These are phyloP conservation scores for Micrasema longulum DNA, from an alignment of 1,140 invertebrate species.

Conservation along the genomic window DNA sequence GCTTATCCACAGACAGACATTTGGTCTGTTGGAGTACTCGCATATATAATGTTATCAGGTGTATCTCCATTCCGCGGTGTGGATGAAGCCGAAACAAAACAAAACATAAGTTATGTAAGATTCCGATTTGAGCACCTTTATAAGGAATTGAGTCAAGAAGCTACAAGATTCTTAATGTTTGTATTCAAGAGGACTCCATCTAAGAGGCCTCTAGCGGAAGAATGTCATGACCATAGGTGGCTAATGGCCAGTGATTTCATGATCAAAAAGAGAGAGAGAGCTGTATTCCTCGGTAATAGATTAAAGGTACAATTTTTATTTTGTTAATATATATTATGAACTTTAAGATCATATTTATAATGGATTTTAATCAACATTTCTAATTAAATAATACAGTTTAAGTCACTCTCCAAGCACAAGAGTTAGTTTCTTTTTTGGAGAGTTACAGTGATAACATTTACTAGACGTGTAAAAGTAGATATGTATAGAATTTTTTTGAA, in stretches of 20 bases:
- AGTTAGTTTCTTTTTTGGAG: no score
- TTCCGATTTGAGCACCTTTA: constrained; percentile 95
- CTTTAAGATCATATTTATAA: no score
- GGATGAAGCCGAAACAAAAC: constrained; percentile 85
- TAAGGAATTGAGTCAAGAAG: constrained; percentile 94
- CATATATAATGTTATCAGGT: constrained; percentile 95
- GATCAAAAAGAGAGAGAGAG: constrained; percentile 90
- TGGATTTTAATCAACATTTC: no score
- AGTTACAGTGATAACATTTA: no score
- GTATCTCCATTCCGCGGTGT: constrained; percentile 90
- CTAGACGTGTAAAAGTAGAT: no score
- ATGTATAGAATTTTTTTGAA: no score
- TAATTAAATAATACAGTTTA: no score
- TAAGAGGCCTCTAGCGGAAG: constrained; percentile 93
- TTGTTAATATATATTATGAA: no score
- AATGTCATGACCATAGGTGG: constrained; percentile 97
- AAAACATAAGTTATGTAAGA: constrained; percentile 93
- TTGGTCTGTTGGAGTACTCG: constrained; percentile 94
- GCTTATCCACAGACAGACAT: constrained; percentile 93
- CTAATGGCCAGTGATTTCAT: constrained; percentile 91
- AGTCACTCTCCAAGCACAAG: no score
- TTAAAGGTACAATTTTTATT: constrained; percentile 80
- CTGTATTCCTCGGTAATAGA: constrained; percentile 85
- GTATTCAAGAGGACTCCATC: constrained; percentile 93
- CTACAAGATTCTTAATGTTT: constrained; percentile 93